Base-by-base conservation (phyloP, 2,113 vertebrate species). In the Cyanoderma ruficeps region DNA sequence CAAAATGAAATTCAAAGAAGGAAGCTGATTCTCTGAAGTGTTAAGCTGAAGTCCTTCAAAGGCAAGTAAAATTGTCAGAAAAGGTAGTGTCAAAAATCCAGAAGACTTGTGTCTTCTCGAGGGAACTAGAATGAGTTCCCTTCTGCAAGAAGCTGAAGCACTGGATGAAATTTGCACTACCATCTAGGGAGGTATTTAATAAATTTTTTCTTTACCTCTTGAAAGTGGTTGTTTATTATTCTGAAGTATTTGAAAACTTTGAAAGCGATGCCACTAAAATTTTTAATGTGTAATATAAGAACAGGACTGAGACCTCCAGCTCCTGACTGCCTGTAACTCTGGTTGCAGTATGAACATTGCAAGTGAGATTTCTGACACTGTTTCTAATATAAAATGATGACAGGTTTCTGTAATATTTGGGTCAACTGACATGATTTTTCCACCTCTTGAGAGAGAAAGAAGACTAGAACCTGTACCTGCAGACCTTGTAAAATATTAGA, bases 91-190 rank as follows among this genome's bases (percentile, higher is more conserved):
- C 13, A 94, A 70, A 87, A 78, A 35, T 42, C 19, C 11, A 7
- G 28, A 39, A 72, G 24, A 24, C 9, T 74, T 65, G 1, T 25
- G 20, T 57, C 46, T 42, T 42, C 42, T 12, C 42, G 42, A 42
- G 42, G 42, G 42, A 42, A 42, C 42, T 89, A 31, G 33, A 81
- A 52, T 69, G 37, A 49, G 11, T 15, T 57, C 10, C 21, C 27
- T 15, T 82, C 8, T 70, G 7, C 35, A 60, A 39, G 47, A 50
- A 72, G 14, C 11, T 79, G 70, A 67, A 67, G 22, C 0, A 0
- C 10, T 30, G 16, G 67, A 59, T 3, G 1, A 82, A 41, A 24
- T 60, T 81, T 81, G 17, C 75, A 42, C 30, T 68, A 8, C 33
- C 13, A 11, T 31, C 7, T 46, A 77, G 33, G 64, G 28, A 67